phyloP scores from a whole-genome alignment of 2,888 invertebrate species.

The Mythimna albipuncta region DNA sequence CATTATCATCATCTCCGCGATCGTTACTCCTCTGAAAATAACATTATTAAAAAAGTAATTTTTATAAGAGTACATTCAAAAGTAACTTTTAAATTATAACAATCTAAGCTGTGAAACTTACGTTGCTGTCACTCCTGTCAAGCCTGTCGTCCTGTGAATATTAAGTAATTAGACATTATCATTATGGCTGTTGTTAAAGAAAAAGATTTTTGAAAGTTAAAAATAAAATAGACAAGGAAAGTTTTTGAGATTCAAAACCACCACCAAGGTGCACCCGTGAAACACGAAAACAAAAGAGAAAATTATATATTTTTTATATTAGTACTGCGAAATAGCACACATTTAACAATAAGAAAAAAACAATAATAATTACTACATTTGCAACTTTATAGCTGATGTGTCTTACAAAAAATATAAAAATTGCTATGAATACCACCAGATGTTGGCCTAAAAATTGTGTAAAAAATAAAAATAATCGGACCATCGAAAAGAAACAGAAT shows the following conservation, averaged over 20 bases:
- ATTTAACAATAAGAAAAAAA: no score
- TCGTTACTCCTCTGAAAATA: constrained; percentile 28
- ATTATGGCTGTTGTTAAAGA: background rate
- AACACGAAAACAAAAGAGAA: background rate
- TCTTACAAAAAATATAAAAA: no score
- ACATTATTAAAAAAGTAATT: background rate
- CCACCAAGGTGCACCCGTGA: background rate
- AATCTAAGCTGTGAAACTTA: constrained; percentile 20
- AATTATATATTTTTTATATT: background rate
- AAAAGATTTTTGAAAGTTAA: background rate
- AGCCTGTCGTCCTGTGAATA: constrained; percentile 32
- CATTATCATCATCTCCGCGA: constrained; percentile 37
- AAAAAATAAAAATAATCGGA: no score
- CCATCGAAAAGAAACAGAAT: no score
- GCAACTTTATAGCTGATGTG: no score
- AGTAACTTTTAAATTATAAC: background rate
- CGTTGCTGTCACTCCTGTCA: background rate
- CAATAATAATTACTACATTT: no score
- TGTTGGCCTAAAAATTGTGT: background rate
- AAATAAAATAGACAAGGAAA: background rate
- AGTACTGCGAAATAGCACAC: no score
- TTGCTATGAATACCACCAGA: constrained; percentile 13
- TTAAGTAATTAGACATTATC: background rate
- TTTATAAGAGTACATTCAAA: background rate
- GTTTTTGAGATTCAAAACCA: background rate